Base-by-base conservation (phyloP, 1,140 invertebrate genomes). In the Nylanderia fulva region DNA sequence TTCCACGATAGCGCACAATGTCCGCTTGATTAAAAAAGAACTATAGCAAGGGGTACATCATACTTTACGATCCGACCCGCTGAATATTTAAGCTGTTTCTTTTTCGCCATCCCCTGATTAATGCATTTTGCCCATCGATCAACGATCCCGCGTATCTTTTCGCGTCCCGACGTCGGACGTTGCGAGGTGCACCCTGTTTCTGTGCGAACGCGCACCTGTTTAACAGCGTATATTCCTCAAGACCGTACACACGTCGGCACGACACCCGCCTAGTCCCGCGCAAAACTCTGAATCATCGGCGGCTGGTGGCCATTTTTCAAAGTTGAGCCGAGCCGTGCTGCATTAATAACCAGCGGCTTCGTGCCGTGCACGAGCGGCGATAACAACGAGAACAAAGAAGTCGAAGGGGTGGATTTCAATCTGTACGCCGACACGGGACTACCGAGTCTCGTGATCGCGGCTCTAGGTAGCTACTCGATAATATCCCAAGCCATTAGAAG, bases 311-410 rank as follows among this genome's bases (percentile, higher is more conserved):
- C 88, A 90, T 90, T 90, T 90, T 90, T 90, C 88, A 90, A 90
- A 89, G 71, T 89, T 88, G 85, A n/a, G 76, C 74, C 76, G 86
- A 61, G 60, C 84, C 85, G 54, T 58, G 71, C 71, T 90, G 88
- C 88, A 90, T 90, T 90, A 90, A 90, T 90, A 90, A 90, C 88
- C 80, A 89, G 85, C 87, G 80, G 87, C 88, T 90, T 90, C 88
- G 74, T 89, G 87, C 84, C 74, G 87, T 84, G 79, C 87, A 58
- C 75, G 69, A 76, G 71, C 80, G 80, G 64, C 87, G 88, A 90
- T 89, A 90, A 90, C 85, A 90, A 90, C 89, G 88, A 89, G 88
- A 89, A 90, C 88, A 90, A 90, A 90, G 85, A 71, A 77, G 63
- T 64, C 85, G 69, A 85, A 87, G 68, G 87, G 88, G 88, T 89